These are phyloP conservation scores for Xanthostigma xanthostigma DNA, from an alignment of 2,888 invertebrate genomes.

Conservation along the genomic window DNA sequence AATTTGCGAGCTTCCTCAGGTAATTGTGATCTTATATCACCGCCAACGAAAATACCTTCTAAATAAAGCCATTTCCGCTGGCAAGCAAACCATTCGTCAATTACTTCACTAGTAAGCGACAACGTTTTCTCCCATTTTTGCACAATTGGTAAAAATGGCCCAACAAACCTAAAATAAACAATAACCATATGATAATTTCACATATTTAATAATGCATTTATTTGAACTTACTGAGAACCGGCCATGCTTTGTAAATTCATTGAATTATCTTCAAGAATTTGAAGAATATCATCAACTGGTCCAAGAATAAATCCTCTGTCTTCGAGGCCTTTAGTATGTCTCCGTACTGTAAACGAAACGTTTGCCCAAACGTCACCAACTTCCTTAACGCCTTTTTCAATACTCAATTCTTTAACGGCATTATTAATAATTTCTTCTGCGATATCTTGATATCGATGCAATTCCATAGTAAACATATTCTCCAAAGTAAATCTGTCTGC, in stretches of 20 bases:
- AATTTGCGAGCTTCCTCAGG: conserved; percentile 85
- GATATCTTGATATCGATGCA: conserved; percentile 71
- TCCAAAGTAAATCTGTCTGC: conserved; percentile 80
- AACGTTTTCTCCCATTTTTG: conserved; percentile 76
- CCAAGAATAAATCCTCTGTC: conserved; percentile 72
- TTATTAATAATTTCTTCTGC: conserved; percentile 76
- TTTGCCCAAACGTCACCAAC: conserved; percentile 60
- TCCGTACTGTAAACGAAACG: conserved; percentile 46
- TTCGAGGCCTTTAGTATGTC: conserved; percentile 55
- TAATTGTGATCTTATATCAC: conserved; percentile 72
- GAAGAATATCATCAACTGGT: conserved; percentile 67
- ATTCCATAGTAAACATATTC: conserved; percentile 85
- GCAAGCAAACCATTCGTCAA: conserved; percentile 75
- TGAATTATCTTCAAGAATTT: conserved; percentile 73
- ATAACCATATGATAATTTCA: conserved; percentile 17
- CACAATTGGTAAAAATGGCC: conserved; percentile 69
- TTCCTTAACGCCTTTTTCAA: conserved; percentile 75
- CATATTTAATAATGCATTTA: not conserved
- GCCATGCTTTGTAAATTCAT: conserved; percentile 87
- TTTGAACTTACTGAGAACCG: conserved; percentile 49
- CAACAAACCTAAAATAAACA: conserved; percentile 51
- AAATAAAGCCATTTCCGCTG: conserved; percentile 86
- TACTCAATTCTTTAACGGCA: conserved; percentile 81
- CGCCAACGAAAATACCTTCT: conserved; percentile 83
- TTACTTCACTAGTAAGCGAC: conserved; percentile 67